Conservation (phyloP, 2,113 vertebrate species). For the Todiramphus chloris region DNA sequence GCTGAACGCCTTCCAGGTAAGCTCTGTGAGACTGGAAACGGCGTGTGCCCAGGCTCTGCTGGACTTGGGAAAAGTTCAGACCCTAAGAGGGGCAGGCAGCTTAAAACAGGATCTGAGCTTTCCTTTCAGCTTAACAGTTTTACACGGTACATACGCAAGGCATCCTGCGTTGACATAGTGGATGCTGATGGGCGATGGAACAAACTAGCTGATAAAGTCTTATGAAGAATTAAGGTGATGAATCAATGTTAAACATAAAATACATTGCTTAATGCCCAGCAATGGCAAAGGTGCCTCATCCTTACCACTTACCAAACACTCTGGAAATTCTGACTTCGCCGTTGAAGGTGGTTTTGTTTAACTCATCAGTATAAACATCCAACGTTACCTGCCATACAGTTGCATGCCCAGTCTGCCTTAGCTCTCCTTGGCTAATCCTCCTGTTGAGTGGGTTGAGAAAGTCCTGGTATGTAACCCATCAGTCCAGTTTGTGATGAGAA, state of each 20-base stretch:
- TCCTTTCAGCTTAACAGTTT: fast-evolving
- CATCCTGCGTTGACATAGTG: background rate
- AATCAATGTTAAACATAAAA: background rate
- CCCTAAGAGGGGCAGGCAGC: background rate
- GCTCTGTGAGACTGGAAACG: background rate
- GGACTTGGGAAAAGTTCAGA: background rate
- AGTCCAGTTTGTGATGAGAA: background rate
- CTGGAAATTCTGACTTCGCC: background rate
- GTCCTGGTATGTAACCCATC: background rate
- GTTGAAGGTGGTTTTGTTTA: background rate
- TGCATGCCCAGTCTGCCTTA: background rate
- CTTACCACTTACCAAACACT: background rate
- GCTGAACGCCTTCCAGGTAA: conserved; percentile 88
- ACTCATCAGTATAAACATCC: background rate
- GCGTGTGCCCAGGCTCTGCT: background rate
- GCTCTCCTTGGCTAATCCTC: background rate
- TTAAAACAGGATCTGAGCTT: background rate
- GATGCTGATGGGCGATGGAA: background rate
- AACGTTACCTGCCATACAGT: background rate
- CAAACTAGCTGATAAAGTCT: background rate
- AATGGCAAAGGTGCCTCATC: background rate
- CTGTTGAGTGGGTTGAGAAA: background rate
- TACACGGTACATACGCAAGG: fast-evolving
- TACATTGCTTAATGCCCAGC: background rate
- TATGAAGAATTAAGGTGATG: background rate